These are phyloP conservation scores for Apis laboriosa DNA, from an alignment of 1,140 invertebrate genomes.

Conservation along the genomic window DNA sequence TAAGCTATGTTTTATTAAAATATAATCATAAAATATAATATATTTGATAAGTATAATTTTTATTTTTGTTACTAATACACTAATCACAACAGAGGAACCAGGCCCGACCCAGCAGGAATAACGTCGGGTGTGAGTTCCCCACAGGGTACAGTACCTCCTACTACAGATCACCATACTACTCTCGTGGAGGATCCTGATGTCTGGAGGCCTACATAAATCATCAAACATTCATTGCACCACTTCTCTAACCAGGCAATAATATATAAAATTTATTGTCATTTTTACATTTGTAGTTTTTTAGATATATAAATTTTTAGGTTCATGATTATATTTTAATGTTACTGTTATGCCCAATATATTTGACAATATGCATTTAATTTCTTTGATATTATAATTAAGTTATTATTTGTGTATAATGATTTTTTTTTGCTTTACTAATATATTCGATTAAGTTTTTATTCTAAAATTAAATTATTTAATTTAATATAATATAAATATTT, in stretches of 20 bases:
- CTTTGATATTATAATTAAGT: background rate
- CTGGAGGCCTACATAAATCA: slow-evolving; percentile 92
- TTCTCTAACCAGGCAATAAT: slow-evolving; percentile 80
- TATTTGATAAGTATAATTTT: slow-evolving; percentile 20
- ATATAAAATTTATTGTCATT: slow-evolving; percentile 66
- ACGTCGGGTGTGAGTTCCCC: slow-evolving; percentile 84
- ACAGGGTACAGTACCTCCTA: slow-evolving; percentile 84
- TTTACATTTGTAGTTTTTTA: slow-evolving; percentile 19
- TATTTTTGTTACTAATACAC: slow-evolving; percentile 61
- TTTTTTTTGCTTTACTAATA: background rate
- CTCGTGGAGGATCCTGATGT: slow-evolving; percentile 94
- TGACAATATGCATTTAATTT: background rate
- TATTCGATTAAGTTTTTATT: background rate
- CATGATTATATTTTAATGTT: slow-evolving; percentile 1
- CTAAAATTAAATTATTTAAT: background rate
- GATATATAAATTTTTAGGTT: slow-evolving; percentile 9
- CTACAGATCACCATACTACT: slow-evolving; percentile 87
- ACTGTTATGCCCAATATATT: background rate
- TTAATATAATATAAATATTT: background rate
- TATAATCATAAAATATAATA: slow-evolving; percentile 4
- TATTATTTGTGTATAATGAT: background rate
- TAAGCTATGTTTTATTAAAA: background rate
- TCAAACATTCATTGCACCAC: slow-evolving; percentile 79
- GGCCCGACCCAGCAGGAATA: slow-evolving; percentile 91
- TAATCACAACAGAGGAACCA: slow-evolving; percentile 86